Evolutionary conservation across 2,888 invertebrate species (phyloP).

Genomic region (Dioctria rufipes): DNA sequence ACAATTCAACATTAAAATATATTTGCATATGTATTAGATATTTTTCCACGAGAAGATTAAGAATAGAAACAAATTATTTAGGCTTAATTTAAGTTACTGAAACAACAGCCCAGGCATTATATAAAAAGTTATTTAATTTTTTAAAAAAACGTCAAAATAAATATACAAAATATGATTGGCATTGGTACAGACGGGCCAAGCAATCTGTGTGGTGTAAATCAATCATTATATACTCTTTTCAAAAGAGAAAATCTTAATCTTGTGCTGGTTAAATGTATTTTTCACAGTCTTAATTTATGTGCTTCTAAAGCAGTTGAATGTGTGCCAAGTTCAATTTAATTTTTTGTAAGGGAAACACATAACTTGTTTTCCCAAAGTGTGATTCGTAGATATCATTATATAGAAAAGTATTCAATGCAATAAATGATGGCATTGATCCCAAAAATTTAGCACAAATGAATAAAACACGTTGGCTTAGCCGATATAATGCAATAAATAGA

Average conservation of each 20-base stretch:
- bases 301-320: neutral
- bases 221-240: neutral
- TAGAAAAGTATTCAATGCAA: neutral
- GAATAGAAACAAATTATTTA: neutral
- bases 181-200: neutral
- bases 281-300: constrained; percentile 1
- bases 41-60: neutral
- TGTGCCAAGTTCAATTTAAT: no score
- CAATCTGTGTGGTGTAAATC: no score
- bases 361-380: no score
- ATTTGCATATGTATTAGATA: neutral
- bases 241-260: neutral
- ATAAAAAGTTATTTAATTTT: no score
- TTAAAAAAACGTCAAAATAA: no score
- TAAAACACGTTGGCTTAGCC: constrained; percentile 25
- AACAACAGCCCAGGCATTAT: no score
- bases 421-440: constrained; percentile 10
- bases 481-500: no score
- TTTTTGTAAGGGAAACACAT: no score
- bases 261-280: neutral
- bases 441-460: constrained; percentile 14
- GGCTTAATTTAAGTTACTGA: no score
- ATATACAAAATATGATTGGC: neutral
- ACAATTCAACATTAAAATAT: neutral
- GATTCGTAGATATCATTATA: neutral